phyloP scores from a whole-genome alignment of 1,140 invertebrate species.

The Bombus polaris region DNA sequence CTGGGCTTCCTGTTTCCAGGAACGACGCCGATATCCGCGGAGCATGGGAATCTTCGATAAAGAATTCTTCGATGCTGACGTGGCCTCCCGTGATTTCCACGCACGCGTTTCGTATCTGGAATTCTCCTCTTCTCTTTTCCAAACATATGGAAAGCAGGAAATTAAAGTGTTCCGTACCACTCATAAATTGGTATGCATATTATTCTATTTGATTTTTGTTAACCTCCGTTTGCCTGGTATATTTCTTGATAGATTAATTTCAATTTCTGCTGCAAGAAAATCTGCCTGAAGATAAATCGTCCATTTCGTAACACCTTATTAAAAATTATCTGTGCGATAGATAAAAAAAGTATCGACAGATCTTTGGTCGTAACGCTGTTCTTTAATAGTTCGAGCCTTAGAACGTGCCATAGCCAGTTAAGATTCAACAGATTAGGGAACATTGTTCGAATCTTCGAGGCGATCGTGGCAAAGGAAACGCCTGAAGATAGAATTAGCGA shows the following conservation, averaged over 20 bases:
- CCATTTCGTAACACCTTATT: background rate
- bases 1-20: conserved; percentile 42
- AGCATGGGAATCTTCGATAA: conserved; percentile 40
- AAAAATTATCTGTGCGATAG: background rate
- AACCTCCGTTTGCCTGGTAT: background rate
- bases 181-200: background rate
- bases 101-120: background rate
- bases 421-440: background rate
- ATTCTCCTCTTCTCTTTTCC: background rate
- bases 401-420: background rate
- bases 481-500: conserved; percentile 15
- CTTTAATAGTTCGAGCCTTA: background rate
- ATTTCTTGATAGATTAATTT: background rate
- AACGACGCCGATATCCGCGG: conserved; percentile 21
- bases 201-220: background rate
- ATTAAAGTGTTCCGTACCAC: background rate
- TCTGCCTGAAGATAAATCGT: background rate
- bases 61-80: conserved; percentile 17
- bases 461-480: background rate
- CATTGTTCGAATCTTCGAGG: background rate
- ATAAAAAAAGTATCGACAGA: background rate
- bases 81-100: background rate
- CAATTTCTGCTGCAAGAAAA: background rate
- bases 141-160: background rate
- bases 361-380: background rate